Conservation (phyloP, 2,888 invertebrate genomes). For the Fissipunctia ypsillon region DNA sequence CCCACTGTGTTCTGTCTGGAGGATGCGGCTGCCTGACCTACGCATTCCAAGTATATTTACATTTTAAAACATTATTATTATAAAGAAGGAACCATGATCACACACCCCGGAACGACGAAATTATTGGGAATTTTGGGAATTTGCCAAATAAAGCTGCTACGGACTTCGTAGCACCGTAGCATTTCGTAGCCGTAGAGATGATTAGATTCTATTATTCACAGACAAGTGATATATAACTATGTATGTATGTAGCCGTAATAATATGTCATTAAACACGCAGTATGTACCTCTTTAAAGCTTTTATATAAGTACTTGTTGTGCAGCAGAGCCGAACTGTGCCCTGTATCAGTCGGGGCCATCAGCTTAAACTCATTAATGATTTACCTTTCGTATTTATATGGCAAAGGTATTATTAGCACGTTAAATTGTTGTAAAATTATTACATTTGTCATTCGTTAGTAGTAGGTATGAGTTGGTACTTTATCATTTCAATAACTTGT, state of each 20-base stretch:
- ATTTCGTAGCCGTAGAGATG: slow-evolving; percentile 23
- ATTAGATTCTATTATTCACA: slow-evolving; percentile 15
- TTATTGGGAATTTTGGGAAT: not conserved
- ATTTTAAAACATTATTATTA: not conserved
- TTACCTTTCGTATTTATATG: slow-evolving; percentile 8
- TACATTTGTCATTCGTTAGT: not conserved
- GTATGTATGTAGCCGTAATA: not conserved
- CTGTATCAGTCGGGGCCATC: slow-evolving; percentile 42
- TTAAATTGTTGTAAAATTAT: slow-evolving; percentile 7
- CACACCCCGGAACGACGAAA: not conserved
- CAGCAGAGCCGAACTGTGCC: slow-evolving; percentile 28
- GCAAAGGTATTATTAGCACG: slow-evolving; percentile 10
- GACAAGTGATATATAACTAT: not conserved
- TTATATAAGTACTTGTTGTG: slow-evolving; percentile 18
- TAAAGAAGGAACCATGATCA: not conserved
- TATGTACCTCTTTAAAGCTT: slow-evolving; percentile 12
- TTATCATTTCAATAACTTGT: not conserved
- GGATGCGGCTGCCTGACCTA: not conserved
- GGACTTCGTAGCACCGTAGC: slow-evolving; percentile 49
- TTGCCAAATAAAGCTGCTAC: slow-evolving; percentile 31
- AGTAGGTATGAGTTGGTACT: not conserved
- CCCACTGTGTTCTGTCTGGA: not conserved
- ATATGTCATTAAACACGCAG: slow-evolving; percentile 11
- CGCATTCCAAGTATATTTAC: not conserved
- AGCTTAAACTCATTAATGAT: slow-evolving; percentile 6